Evolutionary conservation across 2,888 invertebrate species (phyloP).

Genomic region (Odontocolon sp.): DNA sequence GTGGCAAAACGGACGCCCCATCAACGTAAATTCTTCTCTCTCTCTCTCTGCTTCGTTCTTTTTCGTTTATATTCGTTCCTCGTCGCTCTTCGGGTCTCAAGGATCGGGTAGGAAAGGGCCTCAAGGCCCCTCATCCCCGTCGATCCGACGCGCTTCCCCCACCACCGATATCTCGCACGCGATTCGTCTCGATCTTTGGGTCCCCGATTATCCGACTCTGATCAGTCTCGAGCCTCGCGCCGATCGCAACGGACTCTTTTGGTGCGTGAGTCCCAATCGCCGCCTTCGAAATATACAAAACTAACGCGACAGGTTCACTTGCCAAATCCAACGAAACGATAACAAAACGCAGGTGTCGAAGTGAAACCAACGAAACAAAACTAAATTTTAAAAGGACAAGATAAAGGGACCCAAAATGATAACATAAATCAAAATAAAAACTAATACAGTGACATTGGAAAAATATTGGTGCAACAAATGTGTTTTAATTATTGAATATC

Average conservation of each 20-base stretch:
- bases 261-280: conserved; percentile 41
- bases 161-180: conserved; percentile 27
- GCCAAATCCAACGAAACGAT: conserved; percentile 45
- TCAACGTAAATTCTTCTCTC: conserved; percentile 17
- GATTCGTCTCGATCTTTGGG: conserved; percentile 23
- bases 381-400: not conserved
- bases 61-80: not conserved
- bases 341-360: conserved; percentile 54
- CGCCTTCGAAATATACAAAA: conserved; percentile 15
- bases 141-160: conserved; percentile 36
- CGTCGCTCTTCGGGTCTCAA: not conserved
- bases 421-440: too few relatives aligned
- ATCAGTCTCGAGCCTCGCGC: conserved; percentile 78
- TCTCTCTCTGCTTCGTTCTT: not conserved
- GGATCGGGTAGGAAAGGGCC: conserved; percentile 35
- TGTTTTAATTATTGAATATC: too few relatives aligned
- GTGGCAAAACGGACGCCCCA: too few relatives aligned
- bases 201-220: conserved; percentile 35
- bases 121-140: conserved; percentile 29
- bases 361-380: conserved; percentile 61
- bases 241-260: conserved; percentile 67
- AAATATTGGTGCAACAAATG: too few relatives aligned
- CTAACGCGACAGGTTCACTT: conserved; percentile 29
- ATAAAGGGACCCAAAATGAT: not conserved
- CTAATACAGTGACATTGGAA: too few relatives aligned